A percentile compares a stretch with the other conserved stretches of the same genome.
Conservation (phyloP, 2,113 vertebrate genomes). For the Pao palembangensis region DNA sequence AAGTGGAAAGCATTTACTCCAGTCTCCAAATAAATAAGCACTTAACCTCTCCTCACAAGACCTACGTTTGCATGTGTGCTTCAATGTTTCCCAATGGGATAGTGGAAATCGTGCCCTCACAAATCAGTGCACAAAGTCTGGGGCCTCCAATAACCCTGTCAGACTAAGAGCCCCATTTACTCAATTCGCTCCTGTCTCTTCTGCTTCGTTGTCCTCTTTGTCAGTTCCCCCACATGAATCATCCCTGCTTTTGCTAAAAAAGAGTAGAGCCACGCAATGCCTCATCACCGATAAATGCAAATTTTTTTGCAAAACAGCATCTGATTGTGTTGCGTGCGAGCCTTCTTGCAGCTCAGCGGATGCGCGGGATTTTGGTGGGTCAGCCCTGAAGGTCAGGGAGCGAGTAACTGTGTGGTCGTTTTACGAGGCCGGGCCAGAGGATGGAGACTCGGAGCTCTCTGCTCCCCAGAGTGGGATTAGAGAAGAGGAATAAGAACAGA, state of each 20-base stretch:
- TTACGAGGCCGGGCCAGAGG: conserved; percentile 49
- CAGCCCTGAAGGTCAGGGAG: conserved; percentile 38
- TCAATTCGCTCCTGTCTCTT: conserved; percentile 29
- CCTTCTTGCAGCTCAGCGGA: conserved; percentile 19
- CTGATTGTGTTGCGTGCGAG: neutral
- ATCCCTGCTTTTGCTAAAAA: conserved; percentile 1
- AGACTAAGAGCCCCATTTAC: conserved; percentile 45
- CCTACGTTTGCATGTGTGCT: conserved; percentile 52
- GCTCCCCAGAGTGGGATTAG: conserved; percentile 62
- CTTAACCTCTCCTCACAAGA: conserved; percentile 70
- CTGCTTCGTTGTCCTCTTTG: conserved; percentile 15
- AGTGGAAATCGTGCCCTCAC: conserved; percentile 56
- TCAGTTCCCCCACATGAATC: conserved; percentile 21
- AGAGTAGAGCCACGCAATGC: conserved; percentile 3
- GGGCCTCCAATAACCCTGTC: conserved; percentile 65
- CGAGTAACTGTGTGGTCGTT: conserved; percentile 60
- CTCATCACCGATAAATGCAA: no score
- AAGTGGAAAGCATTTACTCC: conserved; percentile 68
- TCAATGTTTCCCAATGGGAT: conserved; percentile 47
- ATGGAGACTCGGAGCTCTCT: conserved; percentile 45
- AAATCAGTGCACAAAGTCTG: conserved; percentile 59
- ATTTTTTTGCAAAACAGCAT: no score
- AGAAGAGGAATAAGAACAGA: conserved; percentile 47
- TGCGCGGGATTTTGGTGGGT: conserved; percentile 30
- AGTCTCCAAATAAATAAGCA: conserved; percentile 73